These are phyloP conservation scores for Apostichopus parvimensis DNA, from an alignment of 35 echinoderm and acorn worm genomes.

Conservation along the genomic window DNA sequence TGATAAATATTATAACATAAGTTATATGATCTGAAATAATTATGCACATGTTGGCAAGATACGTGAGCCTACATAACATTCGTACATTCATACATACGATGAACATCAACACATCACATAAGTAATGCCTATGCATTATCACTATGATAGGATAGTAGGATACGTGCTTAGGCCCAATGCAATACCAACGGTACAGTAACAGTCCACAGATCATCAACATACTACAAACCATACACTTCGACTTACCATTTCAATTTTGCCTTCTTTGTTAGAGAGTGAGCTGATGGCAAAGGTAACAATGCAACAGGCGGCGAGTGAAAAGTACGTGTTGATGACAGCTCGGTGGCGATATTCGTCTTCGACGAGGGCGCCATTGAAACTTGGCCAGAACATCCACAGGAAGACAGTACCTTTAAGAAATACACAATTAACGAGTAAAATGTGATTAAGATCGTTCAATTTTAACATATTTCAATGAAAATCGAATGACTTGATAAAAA, in stretches of 20 bases:
- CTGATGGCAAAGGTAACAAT: constrained; percentile 82
- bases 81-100: no score
- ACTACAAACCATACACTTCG: neutral
- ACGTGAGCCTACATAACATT: no score
- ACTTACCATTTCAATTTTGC: constrained; percentile 90
- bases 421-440: neutral
- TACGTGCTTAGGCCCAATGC: no score
- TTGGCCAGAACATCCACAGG: constrained; percentile 99
- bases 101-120: no score
- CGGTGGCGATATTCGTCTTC: constrained; percentile 81
- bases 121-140: no score
- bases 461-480: neutral
- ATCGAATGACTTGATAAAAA: neutral
- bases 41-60: no score
- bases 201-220: no score
- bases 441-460: neutral
- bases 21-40: no score
- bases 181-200: no score
- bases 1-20: no score
- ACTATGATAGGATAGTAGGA: no score
- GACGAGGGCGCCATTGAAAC: constrained; percentile 95
- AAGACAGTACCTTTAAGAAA: constrained; percentile 80
- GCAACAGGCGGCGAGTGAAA: constrained; percentile 87
- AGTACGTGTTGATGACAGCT: constrained; percentile 97
- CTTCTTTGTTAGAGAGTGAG: constrained; percentile 76